Evolutionary conservation across 2,888 invertebrate species (phyloP), one percentile per base, ranked within the genome.

Genomic region (Heliconius cydno): DNA sequence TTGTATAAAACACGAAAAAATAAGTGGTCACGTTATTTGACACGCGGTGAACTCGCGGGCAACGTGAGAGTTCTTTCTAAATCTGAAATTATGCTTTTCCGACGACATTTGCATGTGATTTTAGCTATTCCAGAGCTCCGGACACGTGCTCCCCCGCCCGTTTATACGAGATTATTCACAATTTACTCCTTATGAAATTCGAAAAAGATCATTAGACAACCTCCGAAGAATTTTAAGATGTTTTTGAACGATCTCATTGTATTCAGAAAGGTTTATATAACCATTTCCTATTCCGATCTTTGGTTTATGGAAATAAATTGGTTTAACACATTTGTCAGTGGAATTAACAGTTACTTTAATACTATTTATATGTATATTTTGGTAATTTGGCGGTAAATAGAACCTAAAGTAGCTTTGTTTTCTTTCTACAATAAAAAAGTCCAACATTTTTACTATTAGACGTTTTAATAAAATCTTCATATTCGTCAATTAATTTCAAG

Each of bases 21-120:
- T 84, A 80, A 79, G 41, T 76, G 83, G 85, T 91, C 93, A 93
- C 92, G 92, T 93, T 92, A 79, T 84, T 34, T 67, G 80, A 83
- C 92, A 93, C 88, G 91, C 88, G 85, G 85, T 80, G 70, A 60
- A 63, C 81, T 82, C 79, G 82, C 60, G 73, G 75, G 82, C 88
- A 89, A 90, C 89, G 88, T 90, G 90, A 88, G 86, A 88, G 86
- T 87, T 86, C 86, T 89, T 88, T 91, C 88, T 86, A 85, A 89
- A 88, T 87, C 83, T 84, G 77, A 88, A 88, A 88, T 89, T 88
- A 88, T 89, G 84, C 87, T 84, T 87, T 87, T 87, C 79, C 82
- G 84, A 82, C 81, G 78, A 79, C 68, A 87, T 90, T 88, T 85
- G 83, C 86, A 89, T 88, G 81, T 81, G 80, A 89, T 88, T 87